Evolutionary conservation across 1,140 invertebrate genomes (phyloP).

Genomic region (Drosophila repleta): DNA sequence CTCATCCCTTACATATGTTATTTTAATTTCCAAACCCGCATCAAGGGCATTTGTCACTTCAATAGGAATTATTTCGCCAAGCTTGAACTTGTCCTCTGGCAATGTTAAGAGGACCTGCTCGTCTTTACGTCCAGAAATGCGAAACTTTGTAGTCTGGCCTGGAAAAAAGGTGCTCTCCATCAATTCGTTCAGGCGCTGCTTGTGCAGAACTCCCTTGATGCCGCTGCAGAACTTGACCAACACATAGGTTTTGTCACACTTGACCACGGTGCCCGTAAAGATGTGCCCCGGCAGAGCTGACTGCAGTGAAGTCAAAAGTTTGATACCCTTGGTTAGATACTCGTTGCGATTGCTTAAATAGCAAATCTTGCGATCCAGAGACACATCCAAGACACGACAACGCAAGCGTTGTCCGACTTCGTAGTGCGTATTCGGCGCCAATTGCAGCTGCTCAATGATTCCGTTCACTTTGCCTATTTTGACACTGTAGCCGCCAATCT

Average conservation of each 20-base stretch:
- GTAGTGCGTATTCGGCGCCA: conserved; percentile 54
- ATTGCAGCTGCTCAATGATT: conserved; percentile 68
- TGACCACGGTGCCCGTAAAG: conserved; percentile 86
- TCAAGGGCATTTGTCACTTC: conserved; percentile 70
- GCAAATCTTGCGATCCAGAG: conserved; percentile 77
- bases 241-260: conserved; percentile 84
- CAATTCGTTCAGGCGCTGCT: conserved; percentile 84
- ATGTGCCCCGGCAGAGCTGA: conserved; percentile 84
- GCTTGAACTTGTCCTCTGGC: conserved; percentile 69
- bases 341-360: conserved; percentile 85
- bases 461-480: conserved; percentile 70
- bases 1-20: conserved; percentile 49
- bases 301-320: conserved; percentile 84
- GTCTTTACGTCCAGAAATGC: conserved; percentile 51
- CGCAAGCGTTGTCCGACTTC: conserved; percentile 57
- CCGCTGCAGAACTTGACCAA: conserved; percentile 87
- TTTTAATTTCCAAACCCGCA: conserved; percentile 82
- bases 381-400: conserved; percentile 85
- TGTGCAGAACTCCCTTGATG: conserved; percentile 86
- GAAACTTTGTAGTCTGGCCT: conserved; percentile 85
- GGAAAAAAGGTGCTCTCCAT: conserved; percentile 85
- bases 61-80: conserved; percentile 76
- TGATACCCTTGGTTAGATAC: conserved; percentile 85
- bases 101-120: conserved; percentile 64
- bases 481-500: conserved; percentile 76